Evolutionary conservation across 2,113 vertebrate species (phyloP), one percentile per base, ranked within the genome.

Genomic region (Seriola quinqueradiata): DNA sequence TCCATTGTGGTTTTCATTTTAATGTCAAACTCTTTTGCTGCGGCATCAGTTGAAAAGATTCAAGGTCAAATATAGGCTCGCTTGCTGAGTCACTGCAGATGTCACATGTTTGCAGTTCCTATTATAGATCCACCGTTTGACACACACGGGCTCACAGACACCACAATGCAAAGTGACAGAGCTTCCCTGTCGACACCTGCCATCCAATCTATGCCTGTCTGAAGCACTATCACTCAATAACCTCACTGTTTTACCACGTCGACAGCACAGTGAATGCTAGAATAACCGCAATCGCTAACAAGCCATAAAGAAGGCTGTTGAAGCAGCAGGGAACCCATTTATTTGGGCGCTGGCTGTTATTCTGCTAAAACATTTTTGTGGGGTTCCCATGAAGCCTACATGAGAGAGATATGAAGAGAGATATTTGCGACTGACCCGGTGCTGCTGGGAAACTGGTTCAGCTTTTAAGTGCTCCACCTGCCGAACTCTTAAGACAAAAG

Each of bases 131-230:
- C 70, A 28, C n/a, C 6, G 0, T 79, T 82, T 87, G 75, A 90
- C 84, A 89, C 75, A 79, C 59, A 75, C 48, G 25, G 75, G 42
- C 83, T 85, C 72, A 77, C 48, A 70, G 68, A 71, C 70, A 80
- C 75, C 79, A 84, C 36, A 38, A 87, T 90, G 81, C 74, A 85
- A 91, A 84, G 78, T 89, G 90, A 86, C 87, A 85, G 77, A 87
- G 86, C 82, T 67, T 89, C 72, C 77, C 81, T 60, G 86, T 87
- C 38, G 66, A 87, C 91, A 92, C 90, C 88, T 92, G 85, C 86
- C 87, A 88, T 82, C 90, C 82, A 86, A 86, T 86, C 75, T 69
- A 83, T 77, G 81, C 65, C 82, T 85, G 80, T 91, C 90, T 80
- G 12, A 69, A 83, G 64, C 76, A 63, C 80, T 90, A 81, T 85